Conservation (phyloP, 2,797 vertebrate species). For the Podarcis siculus region DNA sequence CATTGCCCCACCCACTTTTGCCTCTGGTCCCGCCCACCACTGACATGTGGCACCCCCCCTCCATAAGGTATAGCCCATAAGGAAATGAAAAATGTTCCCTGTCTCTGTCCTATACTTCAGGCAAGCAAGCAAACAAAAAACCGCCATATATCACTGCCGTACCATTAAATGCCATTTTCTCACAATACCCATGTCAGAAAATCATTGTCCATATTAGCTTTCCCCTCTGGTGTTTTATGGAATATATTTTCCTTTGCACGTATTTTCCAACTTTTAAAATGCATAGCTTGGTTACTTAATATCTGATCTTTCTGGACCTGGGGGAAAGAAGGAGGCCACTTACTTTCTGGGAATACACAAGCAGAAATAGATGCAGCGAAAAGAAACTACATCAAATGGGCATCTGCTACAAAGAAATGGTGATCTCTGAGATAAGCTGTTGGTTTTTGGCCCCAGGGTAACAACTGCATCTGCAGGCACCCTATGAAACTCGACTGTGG, state of each 20-base stretch:
- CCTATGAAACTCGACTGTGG: conserved; percentile 2
- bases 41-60: too few relatives aligned
- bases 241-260: not conserved
- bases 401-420: not conserved
- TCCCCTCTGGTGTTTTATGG: not conserved
- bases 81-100: too few relatives aligned
- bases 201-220: not conserved
- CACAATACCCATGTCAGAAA: not conserved
- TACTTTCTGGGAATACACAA: not conserved
- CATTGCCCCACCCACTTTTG: too few relatives aligned
- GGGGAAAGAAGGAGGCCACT: not conserved
- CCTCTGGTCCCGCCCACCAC: too few relatives aligned
- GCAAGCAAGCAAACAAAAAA: too few relatives aligned
- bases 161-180: too few relatives aligned
- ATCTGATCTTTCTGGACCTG: not conserved
- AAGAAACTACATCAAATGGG: not conserved
- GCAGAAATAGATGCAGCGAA: not conserved
- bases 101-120: too few relatives aligned
- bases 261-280: not conserved
- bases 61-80: too few relatives aligned
- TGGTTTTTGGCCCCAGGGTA: not conserved
- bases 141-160: too few relatives aligned
- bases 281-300: not conserved
- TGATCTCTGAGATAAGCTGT: not conserved
- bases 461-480: not conserved